Conservation (phyloP, 2,888 invertebrate genomes). For the Lithophane leautieri region DNA sequence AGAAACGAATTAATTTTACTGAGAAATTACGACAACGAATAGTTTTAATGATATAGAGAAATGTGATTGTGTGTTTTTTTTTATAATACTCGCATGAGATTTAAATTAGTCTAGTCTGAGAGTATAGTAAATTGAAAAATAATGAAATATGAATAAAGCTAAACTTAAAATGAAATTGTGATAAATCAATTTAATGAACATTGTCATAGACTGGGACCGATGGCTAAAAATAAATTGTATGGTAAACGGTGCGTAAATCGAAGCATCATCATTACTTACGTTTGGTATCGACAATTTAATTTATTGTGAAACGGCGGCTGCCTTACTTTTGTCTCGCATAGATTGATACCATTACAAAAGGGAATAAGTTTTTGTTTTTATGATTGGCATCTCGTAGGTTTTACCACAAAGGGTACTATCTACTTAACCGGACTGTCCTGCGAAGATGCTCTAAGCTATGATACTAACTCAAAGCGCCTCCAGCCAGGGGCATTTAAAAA, state of each 20-base stretch:
- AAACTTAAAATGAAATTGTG: not conserved
- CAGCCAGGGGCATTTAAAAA: too few relatives aligned
- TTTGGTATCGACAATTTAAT: slow-evolving; percentile 63
- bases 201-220: slow-evolving; percentile 27
- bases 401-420: too few relatives aligned
- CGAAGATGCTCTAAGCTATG: too few relatives aligned
- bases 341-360: slow-evolving; percentile 67
- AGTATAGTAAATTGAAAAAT: slow-evolving; percentile 4
- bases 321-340: slow-evolving; percentile 64
- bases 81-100: not conserved
- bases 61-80: slow-evolving; percentile 11
- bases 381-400: too few relatives aligned
- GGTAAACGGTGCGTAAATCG: slow-evolving; percentile 49
- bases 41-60: slow-evolving; percentile 12
- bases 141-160: slow-evolving; percentile 19
- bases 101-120: not conserved
- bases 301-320: slow-evolving; percentile 60
- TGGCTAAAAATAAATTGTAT: slow-evolving; percentile 31
- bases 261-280: slow-evolving; percentile 54
- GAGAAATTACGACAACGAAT: slow-evolving; percentile 13
- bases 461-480: too few relatives aligned
- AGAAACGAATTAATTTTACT: slow-evolving; percentile 26
- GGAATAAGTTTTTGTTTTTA: too few relatives aligned
- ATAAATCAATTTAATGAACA: slow-evolving; percentile 36
- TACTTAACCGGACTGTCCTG: too few relatives aligned